A percentile compares a stretch with the other conserved stretches of the same genome.
Evolutionary conservation across 2,797 vertebrate genomes (phyloP).

Genomic region (Allobates femoralis): DNA sequence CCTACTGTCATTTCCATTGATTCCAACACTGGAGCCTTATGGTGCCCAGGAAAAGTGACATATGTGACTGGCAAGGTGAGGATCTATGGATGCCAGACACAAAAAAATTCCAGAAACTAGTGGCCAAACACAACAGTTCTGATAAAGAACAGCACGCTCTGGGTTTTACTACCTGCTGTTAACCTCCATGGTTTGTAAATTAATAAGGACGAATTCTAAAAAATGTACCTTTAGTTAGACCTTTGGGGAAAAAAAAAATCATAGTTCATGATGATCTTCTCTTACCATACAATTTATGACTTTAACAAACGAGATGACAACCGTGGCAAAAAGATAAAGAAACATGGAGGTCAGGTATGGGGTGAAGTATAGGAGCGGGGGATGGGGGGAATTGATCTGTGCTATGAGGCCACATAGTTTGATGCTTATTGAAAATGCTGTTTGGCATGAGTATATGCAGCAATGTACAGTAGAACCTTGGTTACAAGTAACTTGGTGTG

Average conservation of each 20-base stretch:
- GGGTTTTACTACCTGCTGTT: background rate
- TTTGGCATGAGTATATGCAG: background rate
- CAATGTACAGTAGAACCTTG: no score
- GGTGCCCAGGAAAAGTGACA: background rate
- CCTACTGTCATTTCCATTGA: background rate
- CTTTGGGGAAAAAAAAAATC: background rate
- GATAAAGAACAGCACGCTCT: background rate
- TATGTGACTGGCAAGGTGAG: slow-evolving; percentile 2
- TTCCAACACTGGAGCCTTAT: background rate
- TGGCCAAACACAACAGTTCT: background rate
- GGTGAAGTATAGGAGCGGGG: background rate
- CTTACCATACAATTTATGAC: background rate
- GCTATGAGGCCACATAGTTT: background rate
- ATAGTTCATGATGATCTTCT: background rate
- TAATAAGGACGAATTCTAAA: background rate
- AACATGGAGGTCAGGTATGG: background rate
- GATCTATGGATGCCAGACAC: background rate
- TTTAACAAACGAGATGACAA: background rate
- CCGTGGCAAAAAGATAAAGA: background rate
- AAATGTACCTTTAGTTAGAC: background rate
- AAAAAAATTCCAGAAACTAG: background rate
- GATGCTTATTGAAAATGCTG: background rate
- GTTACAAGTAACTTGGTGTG: no score
- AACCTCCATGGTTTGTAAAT: background rate
- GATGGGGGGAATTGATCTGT: background rate